Evolutionary conservation across 2,797 vertebrate genomes (phyloP).

Genomic region (Sciaenops ocellatus): DNA sequence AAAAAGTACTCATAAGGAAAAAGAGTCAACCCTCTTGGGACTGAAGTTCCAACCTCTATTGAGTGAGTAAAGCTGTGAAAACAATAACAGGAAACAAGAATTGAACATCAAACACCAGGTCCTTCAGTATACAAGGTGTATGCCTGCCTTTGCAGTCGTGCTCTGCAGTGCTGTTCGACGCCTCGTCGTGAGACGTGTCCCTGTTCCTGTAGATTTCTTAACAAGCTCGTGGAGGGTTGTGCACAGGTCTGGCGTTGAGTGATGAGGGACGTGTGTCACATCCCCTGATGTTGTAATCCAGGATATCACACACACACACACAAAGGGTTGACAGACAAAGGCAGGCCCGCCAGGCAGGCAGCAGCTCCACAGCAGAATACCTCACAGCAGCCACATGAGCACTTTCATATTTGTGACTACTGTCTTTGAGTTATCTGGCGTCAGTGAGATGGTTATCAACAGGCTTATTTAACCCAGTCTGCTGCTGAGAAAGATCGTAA

Average conservation of each 20-base stretch:
- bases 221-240: not conserved
- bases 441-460: not conserved
- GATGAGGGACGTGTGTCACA: not conserved
- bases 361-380: not conserved
- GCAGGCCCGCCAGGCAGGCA: not conserved
- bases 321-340: not conserved
- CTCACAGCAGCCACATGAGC: not conserved
- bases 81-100: not conserved
- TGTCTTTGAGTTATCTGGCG: slow-evolving; percentile 4
- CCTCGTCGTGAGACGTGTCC: not conserved
- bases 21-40: not conserved
- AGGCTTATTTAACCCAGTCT: not conserved
- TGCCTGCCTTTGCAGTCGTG: not conserved
- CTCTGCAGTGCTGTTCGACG: not conserved
- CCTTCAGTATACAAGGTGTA: not conserved
- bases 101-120: not conserved
- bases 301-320: too few relatives aligned
- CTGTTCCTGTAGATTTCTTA: not conserved
- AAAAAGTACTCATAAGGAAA: not conserved
- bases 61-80: not conserved
- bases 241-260: not conserved
- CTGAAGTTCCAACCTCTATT: not conserved
- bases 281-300: not conserved
- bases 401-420: not conserved
- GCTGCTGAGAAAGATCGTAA: not conserved